Percentiles rank a stretch among this genome's conserved stretches.
Conservation (phyloP, 2,113 vertebrate genomes). For the Anser cygnoides region DNA sequence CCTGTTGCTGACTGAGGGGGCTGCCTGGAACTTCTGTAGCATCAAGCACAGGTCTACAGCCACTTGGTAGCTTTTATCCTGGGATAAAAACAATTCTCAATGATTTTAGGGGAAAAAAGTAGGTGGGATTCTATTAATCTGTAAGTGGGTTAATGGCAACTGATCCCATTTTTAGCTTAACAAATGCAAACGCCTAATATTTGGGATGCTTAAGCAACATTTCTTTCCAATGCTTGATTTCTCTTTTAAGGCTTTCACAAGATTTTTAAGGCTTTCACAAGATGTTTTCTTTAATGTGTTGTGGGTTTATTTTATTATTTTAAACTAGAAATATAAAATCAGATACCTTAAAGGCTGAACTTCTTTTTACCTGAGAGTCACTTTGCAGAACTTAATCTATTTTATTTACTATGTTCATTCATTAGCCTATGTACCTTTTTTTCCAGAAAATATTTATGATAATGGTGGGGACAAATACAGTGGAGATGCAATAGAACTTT, state of each 20-base stretch:
- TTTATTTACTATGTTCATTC: not conserved
- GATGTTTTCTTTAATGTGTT: not conserved
- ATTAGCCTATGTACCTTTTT: not conserved
- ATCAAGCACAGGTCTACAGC: not conserved
- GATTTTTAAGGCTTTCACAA: not conserved
- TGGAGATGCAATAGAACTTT: not conserved
- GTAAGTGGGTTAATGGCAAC: not conserved
- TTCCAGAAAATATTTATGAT: not conserved
- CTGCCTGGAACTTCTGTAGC: not conserved
- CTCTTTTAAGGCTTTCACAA: not conserved
- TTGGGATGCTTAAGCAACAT: not conserved
- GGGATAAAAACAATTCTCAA: not conserved
- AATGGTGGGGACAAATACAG: not conserved
- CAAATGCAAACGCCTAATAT: not conserved
- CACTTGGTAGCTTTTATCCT: too few relatives aligned
- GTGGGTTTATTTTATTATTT: not conserved
- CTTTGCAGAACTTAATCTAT: not conserved
- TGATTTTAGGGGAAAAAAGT: not conserved
- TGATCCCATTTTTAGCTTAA: not conserved
- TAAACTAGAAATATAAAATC: not conserved
- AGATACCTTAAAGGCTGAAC: not conserved
- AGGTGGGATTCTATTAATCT: not conserved
- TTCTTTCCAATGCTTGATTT: not conserved
- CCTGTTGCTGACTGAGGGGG: accelerated
- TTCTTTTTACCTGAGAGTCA: not conserved